Evolutionary conservation across 2,888 invertebrate species (phyloP), one percentile per base, ranked within the genome.

Genomic region (Dicycla oo): DNA sequence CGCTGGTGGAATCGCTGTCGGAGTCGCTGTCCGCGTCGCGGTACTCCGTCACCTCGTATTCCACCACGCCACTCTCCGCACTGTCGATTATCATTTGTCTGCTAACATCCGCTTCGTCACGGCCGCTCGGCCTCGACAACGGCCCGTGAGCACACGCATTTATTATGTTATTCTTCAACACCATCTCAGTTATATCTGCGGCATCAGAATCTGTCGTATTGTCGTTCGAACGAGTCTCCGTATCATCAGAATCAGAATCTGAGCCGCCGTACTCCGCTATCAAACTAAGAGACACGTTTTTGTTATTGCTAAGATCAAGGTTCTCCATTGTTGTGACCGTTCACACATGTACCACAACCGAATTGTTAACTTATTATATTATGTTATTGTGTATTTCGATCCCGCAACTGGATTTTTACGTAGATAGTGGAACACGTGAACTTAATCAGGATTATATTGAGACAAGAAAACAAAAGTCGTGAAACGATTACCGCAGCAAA

Each of bases 61-160:
- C 95, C 73, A 95, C 90, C 18, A 94, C 91, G 61, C 93, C 95
- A 86, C 93, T 94, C 70, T 94, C 94, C 34, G 89, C 89, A 83
- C 90, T 92, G 87, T 96, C 95, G 85, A 96, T 95, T 66, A 96
- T 95, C 95, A 96, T 96, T 75, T 95, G 94, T 78, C 94, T 91
- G 8, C 91, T 91, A 26, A 91, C 89, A 78, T 93, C 93, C 57
- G 89, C 91, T 67, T 93, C 94, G 78, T 92, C 92, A 62, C 87
- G 82, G 43, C 74, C 87, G 60, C 82, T 88, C 63, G 91, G 85
- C 70, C 91, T 86, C 68, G 93, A 91, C 83, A 94, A 77, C 7
- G 96, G 96, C 7, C 96, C 96, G 85, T 96, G 96, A 77, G 95
- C 94, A 83, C 95, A 95, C 51, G 96, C 96, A 80, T 96, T 96